Evolutionary conservation across 2,888 invertebrate species (phyloP).

Genomic region (Epinotia demarniana): DNA sequence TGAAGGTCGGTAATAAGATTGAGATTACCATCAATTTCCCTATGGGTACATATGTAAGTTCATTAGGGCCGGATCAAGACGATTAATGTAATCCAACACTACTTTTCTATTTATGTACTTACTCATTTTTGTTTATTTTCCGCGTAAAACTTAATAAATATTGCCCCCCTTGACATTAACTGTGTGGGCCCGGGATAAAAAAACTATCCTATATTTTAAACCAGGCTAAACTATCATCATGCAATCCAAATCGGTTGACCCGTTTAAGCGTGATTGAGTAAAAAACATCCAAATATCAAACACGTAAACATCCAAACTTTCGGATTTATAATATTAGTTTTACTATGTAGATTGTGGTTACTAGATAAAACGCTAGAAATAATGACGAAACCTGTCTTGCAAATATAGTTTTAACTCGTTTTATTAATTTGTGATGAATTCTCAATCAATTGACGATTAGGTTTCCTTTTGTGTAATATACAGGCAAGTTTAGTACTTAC

Average conservation of each 20-base stretch:
- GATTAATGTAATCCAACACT: background rate
- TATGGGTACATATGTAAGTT: background rate
- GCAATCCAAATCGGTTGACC: too few species aligned
- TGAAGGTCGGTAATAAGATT: background rate
- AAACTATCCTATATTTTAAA: too few species aligned
- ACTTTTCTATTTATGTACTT: too few species aligned
- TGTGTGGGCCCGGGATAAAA: too few species aligned
- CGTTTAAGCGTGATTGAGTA: too few species aligned
- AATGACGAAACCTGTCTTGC: background rate
- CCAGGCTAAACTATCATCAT: too few species aligned
- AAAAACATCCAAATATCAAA: too few species aligned
- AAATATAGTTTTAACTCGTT: slow-evolving; percentile 7
- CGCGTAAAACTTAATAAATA: too few species aligned
- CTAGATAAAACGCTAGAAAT: background rate
- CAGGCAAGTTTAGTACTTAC: background rate
- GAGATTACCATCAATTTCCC: background rate
- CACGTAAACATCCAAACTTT: too few species aligned
- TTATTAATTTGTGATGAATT: slow-evolving; percentile 16
- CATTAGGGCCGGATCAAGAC: background rate
- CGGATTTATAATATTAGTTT: too few species aligned
- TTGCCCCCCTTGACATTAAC: too few species aligned
- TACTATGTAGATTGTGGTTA: background rate
- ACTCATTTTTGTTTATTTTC: too few species aligned
- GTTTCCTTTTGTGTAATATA: background rate
- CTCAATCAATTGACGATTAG: slow-evolving; percentile 14